Percentiles rank a stretch among this genome's conserved stretches.
Conservation (phyloP, 2,888 invertebrate genomes). For the Amblyteles armatorius region DNA sequence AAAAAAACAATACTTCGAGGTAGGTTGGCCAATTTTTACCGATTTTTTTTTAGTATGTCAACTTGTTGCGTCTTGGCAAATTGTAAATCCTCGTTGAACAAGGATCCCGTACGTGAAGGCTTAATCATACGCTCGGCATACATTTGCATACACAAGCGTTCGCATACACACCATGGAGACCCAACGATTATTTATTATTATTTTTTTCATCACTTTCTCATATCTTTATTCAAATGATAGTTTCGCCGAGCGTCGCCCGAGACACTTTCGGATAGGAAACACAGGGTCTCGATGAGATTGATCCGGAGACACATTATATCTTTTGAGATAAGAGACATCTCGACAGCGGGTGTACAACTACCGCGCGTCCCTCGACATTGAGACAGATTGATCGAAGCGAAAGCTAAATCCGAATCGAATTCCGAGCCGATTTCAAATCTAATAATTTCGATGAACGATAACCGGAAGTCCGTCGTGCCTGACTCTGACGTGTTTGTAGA, state of each 20-base stretch:
- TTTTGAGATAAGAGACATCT: slow-evolving; percentile 12
- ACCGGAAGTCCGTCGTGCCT: slow-evolving; percentile 81
- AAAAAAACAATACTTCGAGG: no score
- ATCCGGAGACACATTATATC: slow-evolving; percentile 17
- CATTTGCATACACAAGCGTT: slow-evolving; percentile 39
- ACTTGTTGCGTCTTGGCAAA: neutral
- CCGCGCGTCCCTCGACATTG: neutral
- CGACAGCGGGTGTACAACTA: slow-evolving; percentile 10
- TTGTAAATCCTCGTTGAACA: no score
- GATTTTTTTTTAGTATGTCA: no score
- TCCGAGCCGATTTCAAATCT: slow-evolving; percentile 15
- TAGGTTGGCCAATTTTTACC: no score
- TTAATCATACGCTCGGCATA: slow-evolving; percentile 14
- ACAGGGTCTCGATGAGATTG: neutral
- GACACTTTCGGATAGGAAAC: neutral
- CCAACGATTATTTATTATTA: slow-evolving; percentile 23
- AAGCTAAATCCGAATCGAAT: slow-evolving; percentile 29
- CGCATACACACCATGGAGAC: slow-evolving; percentile 40
- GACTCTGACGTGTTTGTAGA: slow-evolving; percentile 82
- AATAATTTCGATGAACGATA: slow-evolving; percentile 78
- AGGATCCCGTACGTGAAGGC: no score
- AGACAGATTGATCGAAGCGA: slow-evolving; percentile 17
- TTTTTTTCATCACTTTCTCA: slow-evolving; percentile 22
- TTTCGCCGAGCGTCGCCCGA: slow-evolving; percentile 43
- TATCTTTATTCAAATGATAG: slow-evolving; percentile 53